Evolutionary conservation across 2,888 invertebrate species (phyloP), one percentile per base, ranked within the genome.

Genomic region (Hyposoter dolosus): DNA sequence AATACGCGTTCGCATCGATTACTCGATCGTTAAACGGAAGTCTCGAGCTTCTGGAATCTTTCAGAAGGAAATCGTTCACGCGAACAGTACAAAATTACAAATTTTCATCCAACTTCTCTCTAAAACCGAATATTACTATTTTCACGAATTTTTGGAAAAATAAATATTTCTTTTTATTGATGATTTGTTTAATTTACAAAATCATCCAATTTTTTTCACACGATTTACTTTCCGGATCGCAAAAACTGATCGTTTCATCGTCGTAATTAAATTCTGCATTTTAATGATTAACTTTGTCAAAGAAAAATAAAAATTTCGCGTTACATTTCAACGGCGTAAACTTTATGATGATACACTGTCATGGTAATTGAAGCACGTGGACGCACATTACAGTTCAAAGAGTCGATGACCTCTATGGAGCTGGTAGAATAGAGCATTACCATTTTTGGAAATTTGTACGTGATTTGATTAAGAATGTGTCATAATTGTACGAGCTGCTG

Each of bases 391-490:
- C 71, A 50, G 35, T 71, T 50, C 47, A 6, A 63, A 23, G 35
- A 68, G 74, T 28, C 83, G 43, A 84, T 45, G 79, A 84, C 79
- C 83, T 35, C 5, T 3, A 3, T 32, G 47, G 28, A n/a, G 17
- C 17, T 35, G 5, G 0, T 68, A 65, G 32, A 47, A 69, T 50
- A 79, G 79, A 74, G 43, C 47, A 60, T 60, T 68, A 35, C 63
- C 79, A 47, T 68, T 56, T 53, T 47, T 32, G 60, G 74, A 45
- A 45, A 10, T 19, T 23, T 43, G 50, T 69, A 80, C 83, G 79
- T 75, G 83, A 19, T 75, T 65, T 43, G 83, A 79, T 69, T 84
- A 63, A 32, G 45, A 65, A 78, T 79, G 9, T 45, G 35, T 0
- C 15, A 19, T 32, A 15, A 53, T 65, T 9, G 56, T 45, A 43